These are phyloP conservation scores for Sceloporus tristichus DNA, from an alignment of 2,113 vertebrate species.

Conservation along the genomic window DNA sequence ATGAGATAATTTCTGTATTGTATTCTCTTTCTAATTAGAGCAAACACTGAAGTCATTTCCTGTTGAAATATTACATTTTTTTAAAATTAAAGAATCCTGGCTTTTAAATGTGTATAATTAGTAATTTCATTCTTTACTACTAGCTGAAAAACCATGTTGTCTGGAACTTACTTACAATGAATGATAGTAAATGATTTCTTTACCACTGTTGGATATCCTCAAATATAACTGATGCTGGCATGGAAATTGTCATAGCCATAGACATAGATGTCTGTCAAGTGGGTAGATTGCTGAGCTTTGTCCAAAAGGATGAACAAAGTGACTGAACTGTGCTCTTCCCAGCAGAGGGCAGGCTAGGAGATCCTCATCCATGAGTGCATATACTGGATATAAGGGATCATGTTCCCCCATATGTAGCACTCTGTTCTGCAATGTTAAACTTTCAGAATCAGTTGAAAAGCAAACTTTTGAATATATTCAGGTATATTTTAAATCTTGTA, in stretches of 20 bases:
- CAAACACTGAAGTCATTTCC: background rate
- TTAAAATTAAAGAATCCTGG: background rate
- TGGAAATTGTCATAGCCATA: background rate
- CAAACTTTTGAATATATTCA: background rate
- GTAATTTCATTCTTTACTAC: background rate
- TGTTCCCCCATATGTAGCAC: background rate
- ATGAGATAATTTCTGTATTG: background rate
- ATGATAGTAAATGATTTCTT: background rate
- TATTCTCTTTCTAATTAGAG: background rate
- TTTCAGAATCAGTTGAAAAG: background rate
- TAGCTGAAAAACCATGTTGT: background rate
- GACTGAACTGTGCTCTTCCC: background rate
- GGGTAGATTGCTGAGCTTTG: background rate
- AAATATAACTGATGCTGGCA: background rate
- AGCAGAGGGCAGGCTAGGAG: background rate
- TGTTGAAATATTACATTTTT: background rate
- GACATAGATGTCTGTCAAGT: background rate
- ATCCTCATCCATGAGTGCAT: background rate
- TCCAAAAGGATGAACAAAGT: background rate
- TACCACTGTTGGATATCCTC: background rate
- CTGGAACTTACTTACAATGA: no score
- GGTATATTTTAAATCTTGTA: background rate
- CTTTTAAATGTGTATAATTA: background rate
- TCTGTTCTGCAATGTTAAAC: background rate
- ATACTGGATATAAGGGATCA: background rate